Evolutionary conservation across 2,888 invertebrate species (phyloP), one percentile per base, ranked within the genome.

Genomic region (Cryptocephalus primarius): DNA sequence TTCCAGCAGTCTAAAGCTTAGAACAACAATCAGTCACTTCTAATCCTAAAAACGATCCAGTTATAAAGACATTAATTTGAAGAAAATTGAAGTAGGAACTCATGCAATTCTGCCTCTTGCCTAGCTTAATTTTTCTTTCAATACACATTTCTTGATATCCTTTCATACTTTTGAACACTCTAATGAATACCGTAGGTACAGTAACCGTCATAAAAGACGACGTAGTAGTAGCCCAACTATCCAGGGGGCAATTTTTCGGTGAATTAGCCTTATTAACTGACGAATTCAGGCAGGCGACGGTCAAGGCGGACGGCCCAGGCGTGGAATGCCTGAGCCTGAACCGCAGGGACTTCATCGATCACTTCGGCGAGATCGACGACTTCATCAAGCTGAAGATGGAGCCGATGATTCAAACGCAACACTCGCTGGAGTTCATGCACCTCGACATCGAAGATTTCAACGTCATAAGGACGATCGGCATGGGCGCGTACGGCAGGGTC

Each of bases 401-500:
- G 8, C 46, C 48, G n/a, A 40, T 49, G 4, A 40, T 42, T 8
- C 36, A 42, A 9, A 44, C 46, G 34, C 47, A 49, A 42, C 45
- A 49, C 34, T 44, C 44, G 38, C 32, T 44, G 33, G 45, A 53
- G 39, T 48, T 50, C 44, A 49, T 45, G 9, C 48, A 56, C 45
- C 33, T 60, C 12, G 42, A 81, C 43, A 70, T 93, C 42, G 77
- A 80, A 34, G 87, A 93, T 58, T 72, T 95, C 52, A 84, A 85
- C 58, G 79, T 83, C 48, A 75, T 89, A 13, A 85, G 87, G 9
- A 92, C 90, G 0, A 74, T 93, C 56, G 93, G 93, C 1, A 83
- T 89, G 12, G 93, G 93, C 2, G 93, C 91, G 1, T 93, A 92
- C 63, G 93, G 93, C 0, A 77, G 91, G 2, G 93, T 94, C 0